Evolutionary conservation across 1,140 invertebrate genomes (phyloP), one percentile per base, ranked within the genome.

Genomic region (Caenorhabditis remanei): DNA sequence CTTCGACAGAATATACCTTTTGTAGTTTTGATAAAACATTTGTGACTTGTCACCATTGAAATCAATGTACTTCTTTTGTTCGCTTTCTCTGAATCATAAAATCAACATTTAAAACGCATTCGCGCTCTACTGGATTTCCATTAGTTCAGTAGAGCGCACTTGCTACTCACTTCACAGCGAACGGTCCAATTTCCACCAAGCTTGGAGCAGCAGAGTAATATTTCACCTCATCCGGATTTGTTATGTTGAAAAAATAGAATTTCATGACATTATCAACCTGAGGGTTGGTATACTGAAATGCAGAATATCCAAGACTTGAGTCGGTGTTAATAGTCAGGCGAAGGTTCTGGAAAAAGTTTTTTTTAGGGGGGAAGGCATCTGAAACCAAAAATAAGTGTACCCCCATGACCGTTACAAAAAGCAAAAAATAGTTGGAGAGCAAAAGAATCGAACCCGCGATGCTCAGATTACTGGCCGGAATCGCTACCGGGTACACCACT

Each of bases 171-270:
- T 50, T 13, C 4, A 87, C 71, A 53, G 85, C 21, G 53, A 63
- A 87, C 7, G 85, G 85, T 21, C 87, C 85, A 50, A 88, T 63
- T 67, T 89, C 88, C 4, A 79, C 63, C 5, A 89, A 9, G 16
- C 32, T 63, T n/a, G 86, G 82, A 5, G 50, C 56, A n/a, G 83
- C 84, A 3, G 89, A 89, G 40, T 88, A 56, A 32, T 85, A 89
- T 41, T 67, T 79, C 40, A 88, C 75, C 41, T 89, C 88, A 41
- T 89, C 88, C 55, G 87, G 86, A 67, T 89, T 89, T 16, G 87
- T 89, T 41, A 87, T 21, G 65, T 89, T 88, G 87, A 89, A 89
- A 21, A 89, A 84, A 61, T 89, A 88, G 83, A 89, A 89, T 40
- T 43, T 87, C 86, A 87, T 87, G 9, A 87, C 46, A 32, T 87